These are phyloP conservation scores for Babylonia areolata DNA, from an alignment of 1,140 invertebrate genomes.

Conservation along the genomic window DNA sequence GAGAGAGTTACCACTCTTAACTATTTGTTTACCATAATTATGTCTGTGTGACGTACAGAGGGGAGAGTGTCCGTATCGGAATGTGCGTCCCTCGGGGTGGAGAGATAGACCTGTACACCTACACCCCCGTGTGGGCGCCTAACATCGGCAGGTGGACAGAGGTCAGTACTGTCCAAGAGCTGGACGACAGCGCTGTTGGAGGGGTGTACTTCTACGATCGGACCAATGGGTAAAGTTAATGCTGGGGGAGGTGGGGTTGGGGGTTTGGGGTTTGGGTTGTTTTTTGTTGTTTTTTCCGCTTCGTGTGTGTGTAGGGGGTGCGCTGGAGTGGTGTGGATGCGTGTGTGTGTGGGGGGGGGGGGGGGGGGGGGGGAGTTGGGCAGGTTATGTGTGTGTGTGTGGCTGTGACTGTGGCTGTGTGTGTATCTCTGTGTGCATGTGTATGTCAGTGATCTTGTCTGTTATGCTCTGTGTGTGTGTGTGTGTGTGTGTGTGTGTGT, in stretches of 20 bases:
- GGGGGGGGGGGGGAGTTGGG: not conserved
- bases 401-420: too few relatives aligned
- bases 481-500: too few relatives aligned
- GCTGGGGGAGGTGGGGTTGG: not conserved
- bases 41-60: not conserved
- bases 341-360: not conserved
- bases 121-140: constrained; percentile 2
- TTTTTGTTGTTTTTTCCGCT: not conserved
- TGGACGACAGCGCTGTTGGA: not conserved
- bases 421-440: too few relatives aligned
- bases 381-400: constrained; percentile 15
- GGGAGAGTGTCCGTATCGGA: not conserved
- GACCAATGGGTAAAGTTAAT: not conserved
- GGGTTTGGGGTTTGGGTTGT: too few relatives aligned
- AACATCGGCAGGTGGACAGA: not conserved
- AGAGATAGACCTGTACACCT: not conserved
- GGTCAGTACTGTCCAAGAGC: not conserved
- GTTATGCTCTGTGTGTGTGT: too few relatives aligned
- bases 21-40: too few relatives aligned
- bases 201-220: not conserved
- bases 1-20: too few relatives aligned
- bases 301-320: not conserved
- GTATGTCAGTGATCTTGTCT: too few relatives aligned
- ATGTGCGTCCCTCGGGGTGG: not conserved
- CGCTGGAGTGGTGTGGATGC: not conserved